Evolutionary conservation across 2,797 vertebrate genomes (phyloP).

Genomic region (Synanceia verrucosa): DNA sequence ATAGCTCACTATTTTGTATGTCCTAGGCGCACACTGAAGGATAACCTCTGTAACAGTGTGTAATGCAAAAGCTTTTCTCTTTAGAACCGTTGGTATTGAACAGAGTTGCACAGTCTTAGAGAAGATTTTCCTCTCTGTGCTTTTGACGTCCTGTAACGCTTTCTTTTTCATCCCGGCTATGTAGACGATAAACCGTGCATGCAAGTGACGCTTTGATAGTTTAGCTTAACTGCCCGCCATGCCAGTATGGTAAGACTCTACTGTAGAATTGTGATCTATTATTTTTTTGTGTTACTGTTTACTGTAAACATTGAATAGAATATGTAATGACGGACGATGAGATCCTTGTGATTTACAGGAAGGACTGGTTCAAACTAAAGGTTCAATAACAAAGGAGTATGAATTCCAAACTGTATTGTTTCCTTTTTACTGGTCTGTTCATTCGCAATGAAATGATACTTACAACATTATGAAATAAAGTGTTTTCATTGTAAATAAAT

Average conservation of each 20-base stretch:
- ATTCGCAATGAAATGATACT: slow-evolving; percentile 71
- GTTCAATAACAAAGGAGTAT: slow-evolving; percentile 44
- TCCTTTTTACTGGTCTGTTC: slow-evolving; percentile 75
- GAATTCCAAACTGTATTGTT: slow-evolving; percentile 65
- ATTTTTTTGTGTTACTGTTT: slow-evolving; percentile 76
- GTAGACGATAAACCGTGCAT: slow-evolving; percentile 80
- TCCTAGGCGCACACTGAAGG: slow-evolving; percentile 70
- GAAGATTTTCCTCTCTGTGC: slow-evolving; percentile 67
- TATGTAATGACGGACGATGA: slow-evolving; percentile 59
- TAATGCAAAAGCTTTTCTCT: slow-evolving; percentile 73
- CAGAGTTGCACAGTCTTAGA: slow-evolving; percentile 70
- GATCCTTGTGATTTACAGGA: slow-evolving; percentile 46
- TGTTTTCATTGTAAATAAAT: slow-evolving; percentile 82
- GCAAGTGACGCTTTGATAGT: slow-evolving; percentile 77
- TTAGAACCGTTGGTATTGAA: slow-evolving; percentile 70
- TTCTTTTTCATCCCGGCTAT: slow-evolving; percentile 69
- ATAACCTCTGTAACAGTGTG: slow-evolving; percentile 65
- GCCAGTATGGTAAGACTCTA: slow-evolving; percentile 66
- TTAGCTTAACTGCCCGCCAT: slow-evolving; percentile 66
- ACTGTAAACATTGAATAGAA: slow-evolving; percentile 72
- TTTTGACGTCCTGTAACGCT: slow-evolving; percentile 74
- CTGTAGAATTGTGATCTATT: slow-evolving; percentile 73
- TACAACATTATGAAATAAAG: slow-evolving; percentile 78
- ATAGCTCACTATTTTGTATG: slow-evolving; percentile 77
- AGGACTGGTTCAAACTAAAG: slow-evolving; percentile 55